phyloP scores from a whole-genome alignment of 2,113 vertebrate species.

The Macaca fascicularis region DNA sequence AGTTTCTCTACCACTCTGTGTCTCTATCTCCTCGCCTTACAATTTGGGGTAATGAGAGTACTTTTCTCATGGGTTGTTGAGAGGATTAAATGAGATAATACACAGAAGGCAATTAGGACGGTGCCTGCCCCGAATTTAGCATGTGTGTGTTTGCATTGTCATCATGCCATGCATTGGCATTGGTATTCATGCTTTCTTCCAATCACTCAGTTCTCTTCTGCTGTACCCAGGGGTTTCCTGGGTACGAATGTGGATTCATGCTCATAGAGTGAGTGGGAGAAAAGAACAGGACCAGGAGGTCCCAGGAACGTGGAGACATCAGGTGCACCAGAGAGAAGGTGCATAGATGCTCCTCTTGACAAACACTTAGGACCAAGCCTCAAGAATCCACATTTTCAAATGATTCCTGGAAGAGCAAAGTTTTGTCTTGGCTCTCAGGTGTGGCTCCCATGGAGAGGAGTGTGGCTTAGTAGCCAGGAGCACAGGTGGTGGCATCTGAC shows the following conservation, averaged over 20 bases:
- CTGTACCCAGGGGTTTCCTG: too few species aligned
- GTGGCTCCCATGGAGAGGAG: neutral
- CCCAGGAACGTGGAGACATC: neutral
- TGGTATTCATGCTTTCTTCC: neutral
- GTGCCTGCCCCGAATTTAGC: rapidly evolving
- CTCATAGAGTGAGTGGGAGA: neutral
- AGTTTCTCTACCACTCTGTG: neutral
- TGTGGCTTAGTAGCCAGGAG: neutral
- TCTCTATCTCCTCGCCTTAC: too few species aligned
- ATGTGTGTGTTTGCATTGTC: rapidly evolving
- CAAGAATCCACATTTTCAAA: neutral
- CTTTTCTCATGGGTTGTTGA: rapidly evolving
- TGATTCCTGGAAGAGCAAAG: neutral
- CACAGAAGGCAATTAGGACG: rapidly evolving
- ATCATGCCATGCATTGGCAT: rapidly evolving
- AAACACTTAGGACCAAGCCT: neutral
- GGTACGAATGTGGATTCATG: neutral
- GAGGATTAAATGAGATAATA: neutral
- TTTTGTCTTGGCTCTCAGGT: neutral
- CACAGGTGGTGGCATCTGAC: neutral
- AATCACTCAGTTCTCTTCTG: neutral
- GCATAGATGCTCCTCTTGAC: neutral
- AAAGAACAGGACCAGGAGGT: neutral
- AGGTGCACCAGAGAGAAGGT: rapidly evolving
- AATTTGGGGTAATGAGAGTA: rapidly evolving